A percentile compares a stretch with the other conserved stretches of the same genome.
Evolutionary conservation across 2,113 vertebrate species (phyloP).

Genomic region (Lophius piscatorius): DNA sequence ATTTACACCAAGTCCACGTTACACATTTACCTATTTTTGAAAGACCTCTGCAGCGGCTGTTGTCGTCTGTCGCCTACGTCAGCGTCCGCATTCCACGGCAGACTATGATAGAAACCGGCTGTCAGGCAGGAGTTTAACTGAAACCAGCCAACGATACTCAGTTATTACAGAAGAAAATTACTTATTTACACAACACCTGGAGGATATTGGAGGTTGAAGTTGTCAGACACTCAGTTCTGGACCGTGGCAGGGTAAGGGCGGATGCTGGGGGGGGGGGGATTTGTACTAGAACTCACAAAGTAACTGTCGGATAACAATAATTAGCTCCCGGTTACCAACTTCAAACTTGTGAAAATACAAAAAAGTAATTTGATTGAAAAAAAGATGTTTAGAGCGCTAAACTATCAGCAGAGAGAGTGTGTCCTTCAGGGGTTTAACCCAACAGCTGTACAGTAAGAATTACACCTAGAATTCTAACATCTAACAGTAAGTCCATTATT

Average conservation of each 20-base stretch:
- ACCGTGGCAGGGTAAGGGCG: conserved; percentile 64
- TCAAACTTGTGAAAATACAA: no score
- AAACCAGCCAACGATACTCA: conserved; percentile 19
- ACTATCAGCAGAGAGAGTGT: no score
- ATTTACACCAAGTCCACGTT: not conserved
- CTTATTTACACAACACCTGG: not conserved
- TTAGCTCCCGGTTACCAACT: no score
- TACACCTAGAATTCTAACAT: no score
- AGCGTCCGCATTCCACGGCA: conserved; percentile 73
- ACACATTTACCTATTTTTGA: no score
- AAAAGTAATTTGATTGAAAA: no score
- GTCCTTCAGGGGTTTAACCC: no score
- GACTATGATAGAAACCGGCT: conserved; percentile 55
- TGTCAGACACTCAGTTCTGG: conserved; percentile 36
- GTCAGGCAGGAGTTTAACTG: conserved; percentile 31
- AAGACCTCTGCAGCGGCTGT: no score
- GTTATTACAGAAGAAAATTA: not conserved
- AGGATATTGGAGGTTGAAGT: conserved; percentile 28
- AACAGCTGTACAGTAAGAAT: no score
- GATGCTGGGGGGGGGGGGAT: conserved; percentile 5
- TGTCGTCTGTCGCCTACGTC: conserved; percentile 49
- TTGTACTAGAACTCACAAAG: conserved; percentile 9
- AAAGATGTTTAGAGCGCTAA: no score
- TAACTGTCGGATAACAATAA: conserved; percentile 7
- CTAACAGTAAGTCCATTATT: no score